phyloP scores from a whole-genome alignment of 2,888 invertebrate genomes.

The Mycalesis mineus region DNA sequence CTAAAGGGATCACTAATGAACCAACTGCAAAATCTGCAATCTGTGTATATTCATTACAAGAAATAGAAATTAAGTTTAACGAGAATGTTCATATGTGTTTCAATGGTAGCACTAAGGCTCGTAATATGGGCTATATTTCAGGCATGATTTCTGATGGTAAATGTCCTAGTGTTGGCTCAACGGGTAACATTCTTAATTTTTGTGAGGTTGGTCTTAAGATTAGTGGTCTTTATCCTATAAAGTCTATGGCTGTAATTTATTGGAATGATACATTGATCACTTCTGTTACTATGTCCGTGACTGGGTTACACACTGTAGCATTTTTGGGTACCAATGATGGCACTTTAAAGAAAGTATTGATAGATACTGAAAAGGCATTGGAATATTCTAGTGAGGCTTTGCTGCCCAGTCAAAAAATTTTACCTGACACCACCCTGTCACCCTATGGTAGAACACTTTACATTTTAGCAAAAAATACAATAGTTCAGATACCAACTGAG shows the following conservation, averaged over 20 bases:
- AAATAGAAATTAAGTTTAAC: constrained; percentile 94
- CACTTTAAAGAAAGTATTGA: constrained; percentile 87
- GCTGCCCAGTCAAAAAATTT: constrained; percentile 86
- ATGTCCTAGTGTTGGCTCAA: constrained; percentile 91
- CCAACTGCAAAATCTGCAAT: constrained; percentile 91
- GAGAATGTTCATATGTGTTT: constrained; percentile 99
- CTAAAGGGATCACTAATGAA: constrained; percentile 90
- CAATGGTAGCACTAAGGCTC: constrained; percentile 94
- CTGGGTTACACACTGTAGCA: constrained; percentile 94
- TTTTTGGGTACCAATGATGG: constrained; percentile 95
- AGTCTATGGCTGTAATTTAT: constrained; percentile 84
- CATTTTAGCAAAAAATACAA: constrained; percentile 82
- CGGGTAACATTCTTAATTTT: constrained; percentile 94
- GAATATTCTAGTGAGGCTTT: constrained; percentile 93
- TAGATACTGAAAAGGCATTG: constrained; percentile 81
- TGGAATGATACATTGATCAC: constrained; percentile 90
- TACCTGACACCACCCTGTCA: constrained; percentile 92
- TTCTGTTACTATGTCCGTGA: constrained; percentile 91
- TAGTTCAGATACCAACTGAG: constrained; percentile 84
- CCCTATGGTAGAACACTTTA: constrained; percentile 90
- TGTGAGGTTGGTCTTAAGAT: constrained; percentile 95
- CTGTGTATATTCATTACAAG: constrained; percentile 93
- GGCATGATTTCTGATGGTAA: constrained; percentile 94
- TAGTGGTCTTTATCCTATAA: constrained; percentile 91
- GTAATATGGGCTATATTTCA: constrained; percentile 94